These are phyloP conservation scores for Toxotes lorentzi DNA, from an alignment of 2,797 vertebrate genomes.

Conservation along the genomic window DNA sequence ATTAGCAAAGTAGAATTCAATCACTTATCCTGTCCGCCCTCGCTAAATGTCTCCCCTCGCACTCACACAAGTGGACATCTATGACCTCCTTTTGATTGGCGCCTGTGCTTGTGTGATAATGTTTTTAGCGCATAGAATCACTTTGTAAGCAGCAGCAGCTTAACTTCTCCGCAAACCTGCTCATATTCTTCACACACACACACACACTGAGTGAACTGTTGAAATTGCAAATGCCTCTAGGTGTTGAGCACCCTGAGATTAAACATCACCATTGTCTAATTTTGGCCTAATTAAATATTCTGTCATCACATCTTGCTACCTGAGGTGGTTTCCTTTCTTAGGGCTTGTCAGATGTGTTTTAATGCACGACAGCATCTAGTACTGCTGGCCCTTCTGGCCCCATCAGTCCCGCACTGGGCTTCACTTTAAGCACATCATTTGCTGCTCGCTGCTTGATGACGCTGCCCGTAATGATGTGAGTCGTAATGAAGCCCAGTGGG, in stretches of 20 bases:
- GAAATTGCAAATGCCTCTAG: constrained; percentile 69
- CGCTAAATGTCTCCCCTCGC: constrained; percentile 70
- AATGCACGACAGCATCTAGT: constrained; percentile 68
- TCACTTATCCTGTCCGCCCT: constrained; percentile 75
- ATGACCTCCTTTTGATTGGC: constrained; percentile 81
- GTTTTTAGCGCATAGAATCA: constrained; percentile 67
- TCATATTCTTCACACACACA: constrained; percentile 45
- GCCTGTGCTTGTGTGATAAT: constrained; percentile 78
- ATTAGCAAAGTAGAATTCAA: constrained; percentile 84
- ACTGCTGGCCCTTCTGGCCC: constrained; percentile 65
- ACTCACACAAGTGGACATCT: constrained; percentile 78
- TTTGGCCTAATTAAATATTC: constrained; percentile 80
- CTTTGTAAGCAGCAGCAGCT: constrained; percentile 64
- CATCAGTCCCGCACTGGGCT: constrained; percentile 67
- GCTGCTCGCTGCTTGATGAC: constrained; percentile 67
- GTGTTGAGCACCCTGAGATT: constrained; percentile 72
- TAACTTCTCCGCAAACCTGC: constrained; percentile 42
- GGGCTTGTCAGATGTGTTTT: constrained; percentile 80
- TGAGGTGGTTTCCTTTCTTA: constrained; percentile 68
- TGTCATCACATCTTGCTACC: constrained; percentile 69
- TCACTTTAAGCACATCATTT: constrained; percentile 78
- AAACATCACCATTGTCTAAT: constrained; percentile 77
- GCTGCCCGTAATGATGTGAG: constrained; percentile 65
- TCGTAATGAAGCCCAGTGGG: constrained; percentile 81
- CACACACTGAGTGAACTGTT: constrained; percentile 48